phyloP scores from a whole-genome alignment of 2,797 vertebrate genomes.

The Etheostoma nigrum region DNA sequence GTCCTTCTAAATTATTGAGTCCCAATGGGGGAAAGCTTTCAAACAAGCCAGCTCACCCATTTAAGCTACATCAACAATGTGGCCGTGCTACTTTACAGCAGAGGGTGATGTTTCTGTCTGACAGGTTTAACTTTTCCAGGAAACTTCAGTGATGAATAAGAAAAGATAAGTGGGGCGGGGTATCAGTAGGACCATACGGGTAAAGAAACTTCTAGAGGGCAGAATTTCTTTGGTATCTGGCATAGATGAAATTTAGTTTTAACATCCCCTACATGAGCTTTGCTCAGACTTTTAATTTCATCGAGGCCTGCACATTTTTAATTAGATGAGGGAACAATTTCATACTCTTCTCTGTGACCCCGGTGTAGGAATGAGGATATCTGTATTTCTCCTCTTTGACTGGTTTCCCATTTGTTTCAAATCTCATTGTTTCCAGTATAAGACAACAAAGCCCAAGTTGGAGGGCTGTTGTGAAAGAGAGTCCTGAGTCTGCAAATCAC shows the following conservation, averaged over 20 bases:
- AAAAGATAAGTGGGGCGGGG: slow-evolving; percentile 16
- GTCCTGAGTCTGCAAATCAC: slow-evolving; percentile 23
- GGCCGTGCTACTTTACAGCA: slow-evolving; percentile 42
- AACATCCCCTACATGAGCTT: not conserved
- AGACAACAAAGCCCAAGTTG: slow-evolving; percentile 1
- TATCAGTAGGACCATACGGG: not conserved
- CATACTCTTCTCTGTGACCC: not conserved
- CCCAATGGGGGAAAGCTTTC: slow-evolving; percentile 35
- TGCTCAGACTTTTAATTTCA: not conserved
- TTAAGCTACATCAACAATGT: slow-evolving; percentile 64
- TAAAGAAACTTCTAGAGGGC: not conserved
- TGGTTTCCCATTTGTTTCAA: slow-evolving; percentile 4
- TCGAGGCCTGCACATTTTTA: not conserved
- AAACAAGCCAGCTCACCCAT: slow-evolving; percentile 54
- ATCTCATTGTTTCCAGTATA: slow-evolving; percentile 23
- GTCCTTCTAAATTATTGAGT: slow-evolving; percentile 40
- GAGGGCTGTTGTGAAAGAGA: slow-evolving; percentile 25
- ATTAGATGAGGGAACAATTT: not conserved
- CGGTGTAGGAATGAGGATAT: not conserved
- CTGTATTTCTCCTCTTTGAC: not conserved
- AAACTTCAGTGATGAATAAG: slow-evolving; percentile 37
- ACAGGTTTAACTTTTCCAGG: slow-evolving; percentile 42
- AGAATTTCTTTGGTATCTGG: not conserved
- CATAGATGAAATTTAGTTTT: not conserved
- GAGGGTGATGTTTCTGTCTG: slow-evolving; percentile 31